Evolutionary conservation across 2,797 vertebrate genomes (phyloP).

Genomic region (Clamator glandarius): DNA sequence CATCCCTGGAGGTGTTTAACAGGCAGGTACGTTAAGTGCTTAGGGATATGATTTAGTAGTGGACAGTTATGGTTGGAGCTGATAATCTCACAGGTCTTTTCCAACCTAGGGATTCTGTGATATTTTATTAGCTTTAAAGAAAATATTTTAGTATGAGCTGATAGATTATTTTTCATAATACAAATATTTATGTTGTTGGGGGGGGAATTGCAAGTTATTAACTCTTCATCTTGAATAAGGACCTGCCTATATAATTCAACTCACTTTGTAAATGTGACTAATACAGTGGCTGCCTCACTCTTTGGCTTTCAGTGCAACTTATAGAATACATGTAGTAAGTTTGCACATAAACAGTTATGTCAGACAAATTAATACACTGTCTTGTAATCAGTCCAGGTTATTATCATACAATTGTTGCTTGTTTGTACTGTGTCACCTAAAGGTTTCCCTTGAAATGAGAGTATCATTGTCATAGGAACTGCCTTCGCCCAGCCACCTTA

Average conservation of each 20-base stretch:
- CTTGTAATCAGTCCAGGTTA: neutral
- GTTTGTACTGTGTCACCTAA: conserved; percentile 26
- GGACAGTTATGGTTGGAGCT: too few relatives aligned
- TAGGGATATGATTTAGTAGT: too few relatives aligned
- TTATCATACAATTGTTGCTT: conserved; percentile 17
- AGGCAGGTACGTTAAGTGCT: too few relatives aligned
- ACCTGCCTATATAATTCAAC: neutral
- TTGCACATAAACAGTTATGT: neutral
- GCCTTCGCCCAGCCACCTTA: conserved; percentile 1
- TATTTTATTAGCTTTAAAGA: neutral
- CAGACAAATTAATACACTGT: neutral
- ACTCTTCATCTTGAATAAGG: neutral
- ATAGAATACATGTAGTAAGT: neutral
- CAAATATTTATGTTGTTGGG: neutral
- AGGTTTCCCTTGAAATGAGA: conserved; percentile 39
- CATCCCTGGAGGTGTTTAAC: too few relatives aligned
- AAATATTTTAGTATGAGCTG: neutral
- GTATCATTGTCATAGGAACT: neutral
- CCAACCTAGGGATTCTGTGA: too few relatives aligned
- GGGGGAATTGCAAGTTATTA: neutral
- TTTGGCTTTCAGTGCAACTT: neutral
- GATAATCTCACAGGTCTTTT: too few relatives aligned
- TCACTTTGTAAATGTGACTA: neutral
- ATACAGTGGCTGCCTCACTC: neutral
- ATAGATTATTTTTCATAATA: neutral